Conservation (phyloP, 2,888 invertebrate species). For the Ariolimax columbianus region DNA sequence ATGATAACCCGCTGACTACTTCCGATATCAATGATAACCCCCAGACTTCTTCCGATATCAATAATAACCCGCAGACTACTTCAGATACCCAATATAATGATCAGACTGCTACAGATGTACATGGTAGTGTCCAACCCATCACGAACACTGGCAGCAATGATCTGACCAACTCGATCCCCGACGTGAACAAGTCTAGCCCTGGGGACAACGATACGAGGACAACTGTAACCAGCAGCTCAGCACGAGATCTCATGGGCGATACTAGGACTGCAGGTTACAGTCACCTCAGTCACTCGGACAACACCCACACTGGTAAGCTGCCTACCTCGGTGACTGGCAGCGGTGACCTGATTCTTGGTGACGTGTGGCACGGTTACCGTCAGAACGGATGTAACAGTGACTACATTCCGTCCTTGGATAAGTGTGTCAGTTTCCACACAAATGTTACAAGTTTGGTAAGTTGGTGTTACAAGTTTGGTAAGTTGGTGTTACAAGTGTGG, state of each 20-base stretch:
- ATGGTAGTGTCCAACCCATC: background rate
- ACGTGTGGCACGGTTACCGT: background rate
- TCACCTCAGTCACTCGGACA: too few relatives aligned
- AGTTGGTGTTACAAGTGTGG: too few relatives aligned
- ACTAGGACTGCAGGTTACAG: too few relatives aligned
- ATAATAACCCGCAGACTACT: background rate
- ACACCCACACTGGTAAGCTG: too few relatives aligned
- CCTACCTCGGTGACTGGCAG: background rate
- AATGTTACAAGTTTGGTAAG: background rate
- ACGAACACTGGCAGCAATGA: background rate
- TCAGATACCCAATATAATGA: background rate
- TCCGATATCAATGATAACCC: background rate
- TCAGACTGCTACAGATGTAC: background rate
- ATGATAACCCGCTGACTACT: background rate
- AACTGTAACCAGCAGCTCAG: too few relatives aligned
- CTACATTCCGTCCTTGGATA: constrained; percentile 5
- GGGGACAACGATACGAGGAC: background rate
- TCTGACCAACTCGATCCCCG: background rate
- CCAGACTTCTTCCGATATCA: background rate
- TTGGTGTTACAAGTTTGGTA: too few relatives aligned
- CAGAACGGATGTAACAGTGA: background rate
- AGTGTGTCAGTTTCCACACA: background rate
- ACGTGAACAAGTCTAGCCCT: background rate
- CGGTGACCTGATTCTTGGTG: background rate
- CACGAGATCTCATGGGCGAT: too few relatives aligned